Evolutionary conservation across 2,888 invertebrate genomes (phyloP), one percentile per base, ranked within the genome.

Genomic region (Siphonodentalium dalli): DNA sequence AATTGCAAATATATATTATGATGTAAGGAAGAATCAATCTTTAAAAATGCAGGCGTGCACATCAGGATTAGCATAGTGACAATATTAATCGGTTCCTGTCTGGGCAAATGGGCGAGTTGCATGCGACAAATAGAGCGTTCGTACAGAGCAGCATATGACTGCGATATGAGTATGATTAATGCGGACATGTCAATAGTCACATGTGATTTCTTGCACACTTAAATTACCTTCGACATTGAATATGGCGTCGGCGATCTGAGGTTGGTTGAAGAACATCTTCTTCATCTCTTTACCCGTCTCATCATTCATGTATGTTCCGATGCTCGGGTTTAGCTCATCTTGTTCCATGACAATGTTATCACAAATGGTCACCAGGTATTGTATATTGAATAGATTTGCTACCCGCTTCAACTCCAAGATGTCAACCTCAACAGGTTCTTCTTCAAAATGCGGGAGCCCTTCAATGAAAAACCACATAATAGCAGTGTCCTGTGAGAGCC

Each of bases 261-360:
- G 51, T 31, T 72, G 58, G 56, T 77, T 75, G 40, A 76, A 63
- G 52, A 70, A 75, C 33, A 75, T 34, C 9, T 71, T 49, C 49
- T 78, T 77, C 65, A 78, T 65, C 29, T 46, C 61, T 18, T 68
- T 61, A 11, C 72, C 77, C 0, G 71, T 73, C 45, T 72, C 65
- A 53, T 77, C 77, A 52, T 71, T 77, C 5, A 77, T 66, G 57
- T 57, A 77, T 5, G 78, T 76, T 2, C 77, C 77, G 24, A 77
- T 78, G 51, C 76, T 76, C 2, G 78, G 77, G 55, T 78, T 78
- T 11, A 78, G 64, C 35, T 74, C 75, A 7, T 77, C 78, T 34
- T 77, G 71, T 11, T 75, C 77, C 5, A 61, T 70, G 8, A 63
- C 45, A 8, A 68, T 50, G 47, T 78, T 78, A 5, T 44, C 51